These are phyloP conservation scores for Tribolium madens DNA, from an alignment of 1,140 invertebrate species.

Conservation along the genomic window DNA sequence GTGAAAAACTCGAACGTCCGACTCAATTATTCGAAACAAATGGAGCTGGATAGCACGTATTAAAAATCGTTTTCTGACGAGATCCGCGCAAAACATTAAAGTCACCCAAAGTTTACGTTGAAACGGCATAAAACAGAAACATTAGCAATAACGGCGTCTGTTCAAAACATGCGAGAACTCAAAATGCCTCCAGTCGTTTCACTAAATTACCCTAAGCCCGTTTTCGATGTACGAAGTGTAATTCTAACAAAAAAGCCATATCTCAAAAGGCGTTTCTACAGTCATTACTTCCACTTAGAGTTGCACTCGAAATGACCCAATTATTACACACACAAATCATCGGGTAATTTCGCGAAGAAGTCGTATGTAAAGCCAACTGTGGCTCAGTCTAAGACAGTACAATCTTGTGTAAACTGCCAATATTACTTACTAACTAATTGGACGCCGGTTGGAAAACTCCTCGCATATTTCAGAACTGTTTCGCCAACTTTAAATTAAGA, in stretches of 20 bases:
- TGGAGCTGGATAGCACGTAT: neutral
- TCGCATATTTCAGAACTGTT: conserved; percentile 21
- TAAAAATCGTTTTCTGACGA: conserved; percentile 14
- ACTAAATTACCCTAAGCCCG: conserved; percentile 39
- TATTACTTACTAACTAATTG: conserved; percentile 38
- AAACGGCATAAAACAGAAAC: conserved; percentile 30
- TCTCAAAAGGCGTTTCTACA: conserved; percentile 21
- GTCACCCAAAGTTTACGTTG: conserved; percentile 25
- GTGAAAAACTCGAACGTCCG: conserved; percentile 4
- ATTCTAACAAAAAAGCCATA: conserved; percentile 33
- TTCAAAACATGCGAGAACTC: conserved; percentile 21
- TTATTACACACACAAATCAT: neutral
- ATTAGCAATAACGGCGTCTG: conserved; percentile 35
- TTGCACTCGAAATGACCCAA: neutral
- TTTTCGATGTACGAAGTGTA: conserved; percentile 30
- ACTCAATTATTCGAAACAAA: conserved; percentile 26
- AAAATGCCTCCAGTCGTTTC: conserved; percentile 28
- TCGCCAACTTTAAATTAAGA: conserved; percentile 42
- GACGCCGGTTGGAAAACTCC: conserved; percentile 7
- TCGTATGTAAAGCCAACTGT: conserved; percentile 16
- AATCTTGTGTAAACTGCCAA: conserved; percentile 37
- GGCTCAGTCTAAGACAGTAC: conserved; percentile 1
- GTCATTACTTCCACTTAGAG: neutral
- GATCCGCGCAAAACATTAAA: conserved; percentile 2
- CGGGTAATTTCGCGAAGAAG: too few relatives aligned